Evolutionary conservation across 2,888 invertebrate species (phyloP), one percentile per base, ranked within the genome.

Genomic region (Andrena chrysosceles): DNA sequence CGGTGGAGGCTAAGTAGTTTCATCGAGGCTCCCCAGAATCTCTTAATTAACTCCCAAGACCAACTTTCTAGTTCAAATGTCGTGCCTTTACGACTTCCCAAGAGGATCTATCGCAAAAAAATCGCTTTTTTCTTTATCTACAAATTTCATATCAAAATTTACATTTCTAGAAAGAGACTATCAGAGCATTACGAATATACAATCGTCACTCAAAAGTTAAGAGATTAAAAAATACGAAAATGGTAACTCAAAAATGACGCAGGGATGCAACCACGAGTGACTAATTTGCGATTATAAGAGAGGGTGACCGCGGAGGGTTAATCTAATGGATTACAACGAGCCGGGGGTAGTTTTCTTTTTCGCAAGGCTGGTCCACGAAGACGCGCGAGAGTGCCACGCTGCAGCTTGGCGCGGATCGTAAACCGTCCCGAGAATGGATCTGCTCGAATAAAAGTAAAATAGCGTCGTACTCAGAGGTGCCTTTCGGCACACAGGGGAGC

Each of bases 361-460:
- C 71, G 67, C 54, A 60, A 52, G 52, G 48, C 59, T 33, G 63
- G 48, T 68, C 59, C 60, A 54, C 69, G 63, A 70, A 79, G 82
- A 26, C 35, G 31, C 69, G 33, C 54, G 64, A 29, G 13, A 20
- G n/a, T 2, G 29, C 26, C 7, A 35, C 23, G 29, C 48, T 26
- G 48, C 48, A 33, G 70, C 83, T 52, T 56, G 48, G 62, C 20
- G 67, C 63, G 69, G 74, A 77, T 85, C 85, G 77, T 85, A 85
- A 83, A 86, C 75, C 74, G 72, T 62, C 69, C 42, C 62, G 62
- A 66, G 79, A 77, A 84, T 77, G 83, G 85, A 85, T 83, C 76
- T 85, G 81, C 78, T 78, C 85, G 83, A 86, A 86, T 86, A 86
- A 86, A 86, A 86, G 85, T 85, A 83, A 83, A 85, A 83, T 85